phyloP scores from a whole-genome alignment of 2,113 vertebrate species.

The Grallaria varia region DNA sequence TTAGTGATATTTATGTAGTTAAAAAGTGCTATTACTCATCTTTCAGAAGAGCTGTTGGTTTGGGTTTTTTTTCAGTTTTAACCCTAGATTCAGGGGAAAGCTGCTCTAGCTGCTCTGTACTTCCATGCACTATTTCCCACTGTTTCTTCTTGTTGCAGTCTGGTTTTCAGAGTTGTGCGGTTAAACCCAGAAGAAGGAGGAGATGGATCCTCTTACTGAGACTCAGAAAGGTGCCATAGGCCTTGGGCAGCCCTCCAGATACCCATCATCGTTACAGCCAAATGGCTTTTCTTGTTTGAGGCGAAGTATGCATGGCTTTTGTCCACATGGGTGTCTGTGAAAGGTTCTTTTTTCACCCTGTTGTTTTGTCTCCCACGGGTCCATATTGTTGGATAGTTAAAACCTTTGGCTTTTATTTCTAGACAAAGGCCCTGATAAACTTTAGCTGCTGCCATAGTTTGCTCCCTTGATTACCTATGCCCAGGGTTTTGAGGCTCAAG shows the following conservation, averaged over 20 bases:
- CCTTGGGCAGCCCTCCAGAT: not conserved
- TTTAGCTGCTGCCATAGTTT: not conserved
- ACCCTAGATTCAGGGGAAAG: not conserved
- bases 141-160: not conserved
- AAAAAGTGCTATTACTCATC: not conserved
- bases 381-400: not conserved
- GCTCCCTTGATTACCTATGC: not conserved
- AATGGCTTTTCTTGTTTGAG: not conserved
- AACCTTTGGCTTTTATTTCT: not conserved
- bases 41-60: not conserved
- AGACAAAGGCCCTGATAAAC: not conserved
- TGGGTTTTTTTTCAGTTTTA: not conserved
- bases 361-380: not conserved
- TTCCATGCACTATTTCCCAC: accelerated
- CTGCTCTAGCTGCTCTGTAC: not conserved
- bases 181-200: not conserved
- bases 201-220: not conserved
- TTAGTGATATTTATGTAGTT: not conserved
- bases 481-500: not conserved
- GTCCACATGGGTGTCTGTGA: accelerated
- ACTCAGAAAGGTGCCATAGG: not conserved
- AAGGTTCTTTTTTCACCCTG: not conserved
- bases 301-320: not conserved
- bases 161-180: not conserved
- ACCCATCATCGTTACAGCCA: not conserved